Evolutionary conservation across 2,113 vertebrate species (phyloP).

Genomic region (Holacanthus passer): DNA sequence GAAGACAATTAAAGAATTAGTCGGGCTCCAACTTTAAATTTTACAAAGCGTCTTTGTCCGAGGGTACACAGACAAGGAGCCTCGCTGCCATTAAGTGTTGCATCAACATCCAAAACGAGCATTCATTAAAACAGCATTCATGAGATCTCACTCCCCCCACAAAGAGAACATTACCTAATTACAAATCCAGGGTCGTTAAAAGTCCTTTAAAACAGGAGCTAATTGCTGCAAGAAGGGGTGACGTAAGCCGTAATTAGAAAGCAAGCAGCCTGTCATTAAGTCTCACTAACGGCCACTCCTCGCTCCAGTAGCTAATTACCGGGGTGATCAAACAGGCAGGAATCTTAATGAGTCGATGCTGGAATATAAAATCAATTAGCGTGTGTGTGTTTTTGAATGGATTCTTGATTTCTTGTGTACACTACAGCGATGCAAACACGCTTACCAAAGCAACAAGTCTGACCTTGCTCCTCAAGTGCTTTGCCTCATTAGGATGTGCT

Average conservation of each 20-base stretch:
- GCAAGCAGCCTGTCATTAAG: constrained; percentile 64
- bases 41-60: constrained; percentile 46
- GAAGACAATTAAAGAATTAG: constrained; percentile 45
- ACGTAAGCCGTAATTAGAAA: constrained; percentile 72
- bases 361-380: constrained; percentile 52
- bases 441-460: constrained; percentile 25
- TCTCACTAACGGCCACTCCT: constrained; percentile 57
- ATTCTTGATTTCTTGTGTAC: constrained; percentile 13
- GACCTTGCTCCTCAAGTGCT: neutral
- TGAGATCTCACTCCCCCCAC: constrained; percentile 23
- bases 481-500: constrained; percentile 19
- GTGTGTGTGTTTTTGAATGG: constrained; percentile 7
- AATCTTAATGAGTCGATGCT: constrained; percentile 64
- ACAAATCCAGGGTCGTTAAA: constrained; percentile 71
- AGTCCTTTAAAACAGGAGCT: constrained; percentile 70
- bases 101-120: constrained; percentile 58
- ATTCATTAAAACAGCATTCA: constrained; percentile 66
- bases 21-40: constrained; percentile 53
- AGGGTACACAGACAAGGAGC: constrained; percentile 22
- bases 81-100: constrained; percentile 26
- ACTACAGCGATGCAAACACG: constrained; percentile 24
- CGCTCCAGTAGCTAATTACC: constrained; percentile 64
- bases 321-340: constrained; percentile 56
- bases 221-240: constrained; percentile 67
- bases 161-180: constrained; percentile 71